Evolutionary conservation across 2,888 invertebrate genomes (phyloP).

Genomic region (Sipunculus nudus): DNA sequence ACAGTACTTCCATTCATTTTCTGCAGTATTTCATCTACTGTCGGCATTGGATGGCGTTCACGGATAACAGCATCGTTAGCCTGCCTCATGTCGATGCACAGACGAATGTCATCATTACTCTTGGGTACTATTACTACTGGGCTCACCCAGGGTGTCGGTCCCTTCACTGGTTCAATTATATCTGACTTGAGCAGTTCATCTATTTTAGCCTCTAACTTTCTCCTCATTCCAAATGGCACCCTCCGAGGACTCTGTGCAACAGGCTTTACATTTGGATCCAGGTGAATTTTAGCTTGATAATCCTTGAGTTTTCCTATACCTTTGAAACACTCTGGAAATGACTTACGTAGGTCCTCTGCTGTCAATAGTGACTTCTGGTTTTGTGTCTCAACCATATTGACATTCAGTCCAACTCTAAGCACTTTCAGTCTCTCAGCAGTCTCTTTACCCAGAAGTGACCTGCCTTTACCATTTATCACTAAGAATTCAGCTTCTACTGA

Average conservation of each 20-base stretch:
- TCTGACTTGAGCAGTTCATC: constrained; percentile 4
- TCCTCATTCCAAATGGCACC: constrained; percentile 2
- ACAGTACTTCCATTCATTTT: constrained; percentile 7
- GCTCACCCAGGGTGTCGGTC: constrained; percentile 33
- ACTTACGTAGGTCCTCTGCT: too few species aligned
- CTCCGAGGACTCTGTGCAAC: constrained; percentile 2
- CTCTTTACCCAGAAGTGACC: too few species aligned
- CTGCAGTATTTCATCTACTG: constrained; percentile 19
- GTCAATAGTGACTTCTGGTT: too few species aligned
- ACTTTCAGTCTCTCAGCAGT: too few species aligned
- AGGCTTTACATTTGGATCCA: not conserved
- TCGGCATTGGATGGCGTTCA: constrained; percentile 28
- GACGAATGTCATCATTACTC: constrained; percentile 26
- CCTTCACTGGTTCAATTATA: constrained; percentile 27
- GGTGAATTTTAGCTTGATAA: constrained; percentile 8
- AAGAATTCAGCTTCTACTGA: too few species aligned
- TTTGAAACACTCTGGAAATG: not conserved
- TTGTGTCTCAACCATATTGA: too few species aligned
- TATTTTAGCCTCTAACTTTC: constrained; percentile 1
- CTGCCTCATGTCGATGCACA: constrained; percentile 42
- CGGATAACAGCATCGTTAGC: constrained; percentile 33
- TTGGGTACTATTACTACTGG: constrained; percentile 34
- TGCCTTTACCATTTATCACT: too few species aligned
- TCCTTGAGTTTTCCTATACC: constrained; percentile 12
- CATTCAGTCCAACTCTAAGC: too few species aligned